phyloP scores from a whole-genome alignment of 2,888 invertebrate species.

The Lomographa bimaculata region DNA sequence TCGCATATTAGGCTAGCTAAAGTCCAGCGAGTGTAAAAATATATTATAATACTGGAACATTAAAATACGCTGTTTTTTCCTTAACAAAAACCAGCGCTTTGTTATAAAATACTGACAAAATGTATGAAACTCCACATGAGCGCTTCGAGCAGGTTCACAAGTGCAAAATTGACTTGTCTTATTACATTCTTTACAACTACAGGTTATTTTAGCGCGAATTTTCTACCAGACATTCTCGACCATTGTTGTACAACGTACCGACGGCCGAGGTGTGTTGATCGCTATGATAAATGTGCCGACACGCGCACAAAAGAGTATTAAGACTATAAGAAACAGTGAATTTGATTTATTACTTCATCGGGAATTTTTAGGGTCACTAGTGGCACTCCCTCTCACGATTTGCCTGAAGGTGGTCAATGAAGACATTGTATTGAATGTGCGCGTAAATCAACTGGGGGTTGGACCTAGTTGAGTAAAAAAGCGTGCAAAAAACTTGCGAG shows the following conservation, averaged over 20 bases:
- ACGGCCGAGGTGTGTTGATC: slow-evolving; percentile 52
- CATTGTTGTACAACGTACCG: slow-evolving; percentile 47
- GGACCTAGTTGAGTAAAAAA: slow-evolving; percentile 13
- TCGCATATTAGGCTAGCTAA: too few species aligned
- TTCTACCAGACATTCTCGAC: slow-evolving; percentile 33
- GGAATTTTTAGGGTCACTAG: slow-evolving; percentile 68
- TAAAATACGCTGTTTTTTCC: too few species aligned
- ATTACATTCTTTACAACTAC: slow-evolving; percentile 17
- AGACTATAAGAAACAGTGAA: slow-evolving; percentile 62
- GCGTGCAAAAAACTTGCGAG: not conserved
- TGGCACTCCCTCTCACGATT: slow-evolving; percentile 74
- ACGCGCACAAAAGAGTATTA: slow-evolving; percentile 59
- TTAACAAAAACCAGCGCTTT: too few species aligned
- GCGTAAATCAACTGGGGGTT: slow-evolving; percentile 63
- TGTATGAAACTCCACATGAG: too few species aligned
- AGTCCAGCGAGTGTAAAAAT: too few species aligned
- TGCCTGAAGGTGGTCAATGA: slow-evolving; percentile 72
- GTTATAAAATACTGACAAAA: not conserved
- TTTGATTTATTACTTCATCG: slow-evolving; percentile 78
- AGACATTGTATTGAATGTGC: slow-evolving; percentile 66
- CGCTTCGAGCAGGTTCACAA: slow-evolving; percentile 5
- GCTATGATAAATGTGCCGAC: slow-evolving; percentile 59
- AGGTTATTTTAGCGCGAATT: slow-evolving; percentile 23
- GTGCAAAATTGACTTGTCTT: slow-evolving; percentile 28
- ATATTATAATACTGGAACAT: too few species aligned